phyloP scores from a whole-genome alignment of 1,140 invertebrate genomes.

The Phymorhynchus buccinoides region DNA sequence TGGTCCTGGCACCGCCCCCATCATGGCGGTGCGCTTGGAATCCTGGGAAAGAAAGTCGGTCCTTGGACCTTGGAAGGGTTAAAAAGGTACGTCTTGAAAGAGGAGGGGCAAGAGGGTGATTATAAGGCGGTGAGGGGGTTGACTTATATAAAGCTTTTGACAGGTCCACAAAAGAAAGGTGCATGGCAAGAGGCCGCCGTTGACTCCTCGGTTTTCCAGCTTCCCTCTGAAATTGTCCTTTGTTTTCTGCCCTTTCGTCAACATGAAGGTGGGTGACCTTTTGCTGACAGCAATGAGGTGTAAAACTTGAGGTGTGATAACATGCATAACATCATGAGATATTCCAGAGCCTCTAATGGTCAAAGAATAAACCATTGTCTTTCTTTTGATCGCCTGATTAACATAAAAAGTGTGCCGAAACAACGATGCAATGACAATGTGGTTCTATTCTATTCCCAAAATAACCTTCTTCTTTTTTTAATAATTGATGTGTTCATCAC shows the following conservation, averaged over 20 bases:
- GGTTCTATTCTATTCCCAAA: no score
- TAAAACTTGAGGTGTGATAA: no score
- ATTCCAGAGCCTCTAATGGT: no score
- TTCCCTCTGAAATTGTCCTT: not conserved
- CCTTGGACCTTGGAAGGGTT: not conserved
- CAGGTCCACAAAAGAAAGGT: not conserved
- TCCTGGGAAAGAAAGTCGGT: not conserved
- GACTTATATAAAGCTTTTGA: constrained; percentile 30
- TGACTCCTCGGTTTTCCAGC: not conserved
- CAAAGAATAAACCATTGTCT: no score
- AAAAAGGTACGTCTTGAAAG: not conserved
- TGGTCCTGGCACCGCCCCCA: not conserved
- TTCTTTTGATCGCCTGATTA: no score
- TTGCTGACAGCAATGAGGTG: not conserved
- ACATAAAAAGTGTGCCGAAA: no score
- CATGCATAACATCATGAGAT: no score
- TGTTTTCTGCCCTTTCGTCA: not conserved
- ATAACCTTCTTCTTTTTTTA: no score
- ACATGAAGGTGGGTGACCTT: not conserved
- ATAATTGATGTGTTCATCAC: no score
- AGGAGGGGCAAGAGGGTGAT: not conserved
- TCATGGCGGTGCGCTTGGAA: not conserved
- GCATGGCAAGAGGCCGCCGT: not conserved
- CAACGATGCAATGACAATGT: no score
- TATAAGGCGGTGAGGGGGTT: not conserved